Conservation (phyloP, 2,113 vertebrate species). For the Scomber colias region DNA sequence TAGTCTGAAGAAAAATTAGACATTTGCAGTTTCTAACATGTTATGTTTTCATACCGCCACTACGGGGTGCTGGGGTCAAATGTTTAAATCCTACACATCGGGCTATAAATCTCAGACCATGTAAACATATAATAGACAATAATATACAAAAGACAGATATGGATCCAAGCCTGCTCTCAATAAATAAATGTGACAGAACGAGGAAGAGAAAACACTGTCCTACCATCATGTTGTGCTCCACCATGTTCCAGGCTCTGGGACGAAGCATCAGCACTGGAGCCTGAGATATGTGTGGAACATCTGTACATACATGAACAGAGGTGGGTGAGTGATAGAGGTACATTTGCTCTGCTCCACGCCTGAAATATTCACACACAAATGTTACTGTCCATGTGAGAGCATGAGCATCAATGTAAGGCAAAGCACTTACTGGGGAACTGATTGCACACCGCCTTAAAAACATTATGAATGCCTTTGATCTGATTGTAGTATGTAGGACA, state of each 20-base stretch:
- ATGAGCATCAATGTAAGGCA: neutral
- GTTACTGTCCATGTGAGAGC: neutral
- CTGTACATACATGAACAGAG: constrained; percentile 54
- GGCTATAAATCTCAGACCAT: too few relatives aligned
- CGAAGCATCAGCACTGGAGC: constrained; percentile 87
- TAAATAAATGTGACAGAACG: neutral
- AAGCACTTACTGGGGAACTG: constrained; percentile 76
- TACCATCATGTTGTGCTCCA: constrained; percentile 87
- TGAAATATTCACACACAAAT: neutral
- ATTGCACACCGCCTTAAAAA: constrained; percentile 79
- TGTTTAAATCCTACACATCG: too few relatives aligned
- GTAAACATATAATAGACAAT: too few relatives aligned
- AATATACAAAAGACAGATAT: neutral
- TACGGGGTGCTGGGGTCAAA: too few relatives aligned
- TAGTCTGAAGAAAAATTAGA: too few relatives aligned
- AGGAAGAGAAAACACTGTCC: neutral
- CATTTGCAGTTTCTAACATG: too few relatives aligned
- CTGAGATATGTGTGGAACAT: constrained; percentile 80
- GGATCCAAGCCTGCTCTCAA: neutral
- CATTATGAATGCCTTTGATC: constrained; percentile 85
- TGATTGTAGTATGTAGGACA: constrained; percentile 86
- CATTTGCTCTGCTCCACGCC: neutral
- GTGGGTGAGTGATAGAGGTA: neutral
- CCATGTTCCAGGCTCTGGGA: constrained; percentile 88
- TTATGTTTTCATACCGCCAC: too few relatives aligned